Evolutionary conservation across 2,113 vertebrate genomes (phyloP).

Genomic region (Thomomys bottae): DNA sequence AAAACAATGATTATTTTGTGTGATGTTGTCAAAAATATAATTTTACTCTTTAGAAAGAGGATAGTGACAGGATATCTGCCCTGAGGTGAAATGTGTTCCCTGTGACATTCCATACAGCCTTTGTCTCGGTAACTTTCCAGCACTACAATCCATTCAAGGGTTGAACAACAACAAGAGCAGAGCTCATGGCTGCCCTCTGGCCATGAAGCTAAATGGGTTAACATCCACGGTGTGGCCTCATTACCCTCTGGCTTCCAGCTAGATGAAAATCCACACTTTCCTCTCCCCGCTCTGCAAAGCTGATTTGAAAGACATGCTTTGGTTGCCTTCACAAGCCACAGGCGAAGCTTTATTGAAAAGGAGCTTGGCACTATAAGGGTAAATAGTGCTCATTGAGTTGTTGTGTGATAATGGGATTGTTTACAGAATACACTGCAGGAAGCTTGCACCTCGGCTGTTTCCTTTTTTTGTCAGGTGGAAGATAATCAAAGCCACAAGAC

Average conservation of each 20-base stretch:
- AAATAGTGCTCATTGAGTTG: slow-evolving; percentile 31
- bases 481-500: slow-evolving; percentile 57
- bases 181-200: background rate
- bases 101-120: background rate
- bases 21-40: background rate
- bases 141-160: background rate
- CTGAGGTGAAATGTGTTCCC: background rate
- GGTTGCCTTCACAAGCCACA: background rate
- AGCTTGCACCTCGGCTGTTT: slow-evolving; percentile 25
- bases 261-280: background rate
- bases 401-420: slow-evolving; percentile 43
- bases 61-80: background rate
- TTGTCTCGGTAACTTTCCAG: background rate
- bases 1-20: background rate
- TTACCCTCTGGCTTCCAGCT: background rate
- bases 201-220: background rate
- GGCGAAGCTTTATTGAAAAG: background rate
- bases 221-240: background rate
- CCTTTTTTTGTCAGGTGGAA: slow-evolving; percentile 12
- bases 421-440: slow-evolving; percentile 26
- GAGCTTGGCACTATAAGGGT: background rate
- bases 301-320: background rate
- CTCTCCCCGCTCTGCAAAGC: background rate
- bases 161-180: background rate
- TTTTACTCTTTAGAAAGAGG: background rate